These are phyloP conservation scores for Lanistes nyassanus DNA, from an alignment of 1,140 invertebrate species.

Conservation along the genomic window DNA sequence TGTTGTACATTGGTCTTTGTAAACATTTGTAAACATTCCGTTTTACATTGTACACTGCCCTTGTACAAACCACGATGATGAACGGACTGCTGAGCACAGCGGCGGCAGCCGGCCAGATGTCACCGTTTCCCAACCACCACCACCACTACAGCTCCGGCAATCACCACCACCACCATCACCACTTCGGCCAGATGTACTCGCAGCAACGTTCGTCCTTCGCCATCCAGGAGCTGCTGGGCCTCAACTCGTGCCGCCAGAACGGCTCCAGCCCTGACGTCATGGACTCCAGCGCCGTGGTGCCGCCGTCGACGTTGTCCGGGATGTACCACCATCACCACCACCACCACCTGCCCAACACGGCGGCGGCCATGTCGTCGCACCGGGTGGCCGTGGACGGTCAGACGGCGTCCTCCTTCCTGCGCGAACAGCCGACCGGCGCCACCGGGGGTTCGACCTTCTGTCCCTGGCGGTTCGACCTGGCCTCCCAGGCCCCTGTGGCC, in stretches of 20 bases:
- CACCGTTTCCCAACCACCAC: constrained; percentile 28
- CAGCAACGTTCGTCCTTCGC: constrained; percentile 35
- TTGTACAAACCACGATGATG: constrained; percentile 24
- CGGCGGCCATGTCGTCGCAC: background rate
- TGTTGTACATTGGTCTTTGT: background rate
- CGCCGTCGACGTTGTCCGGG: constrained; percentile 18
- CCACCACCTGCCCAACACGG: background rate
- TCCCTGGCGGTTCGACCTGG: constrained; percentile 31
- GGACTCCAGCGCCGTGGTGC: constrained; percentile 27
- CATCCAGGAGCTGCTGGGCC: constrained; percentile 35
- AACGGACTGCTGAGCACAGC: constrained; percentile 30
- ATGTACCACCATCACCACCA: constrained; percentile 27
- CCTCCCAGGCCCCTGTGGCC: constrained; percentile 15
- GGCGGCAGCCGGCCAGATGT: constrained; percentile 25
- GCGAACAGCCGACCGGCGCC: constrained; percentile 24
- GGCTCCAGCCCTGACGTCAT: constrained; percentile 31
- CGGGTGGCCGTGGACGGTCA: constrained; percentile 17
- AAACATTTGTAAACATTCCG: too few species aligned
- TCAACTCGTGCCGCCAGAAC: constrained; percentile 34
- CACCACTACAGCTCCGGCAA: constrained; percentile 6
- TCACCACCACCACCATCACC: constrained; percentile 3
- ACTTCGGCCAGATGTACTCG: constrained; percentile 34
- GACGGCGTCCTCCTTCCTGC: constrained; percentile 26
- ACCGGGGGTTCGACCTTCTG: constrained; percentile 22
- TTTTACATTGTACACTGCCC: background rate